Percentiles rank a stretch among this genome's conserved stretches.
Evolutionary conservation across 1,140 invertebrate species (phyloP).

Genomic region (Cydia amplana): DNA sequence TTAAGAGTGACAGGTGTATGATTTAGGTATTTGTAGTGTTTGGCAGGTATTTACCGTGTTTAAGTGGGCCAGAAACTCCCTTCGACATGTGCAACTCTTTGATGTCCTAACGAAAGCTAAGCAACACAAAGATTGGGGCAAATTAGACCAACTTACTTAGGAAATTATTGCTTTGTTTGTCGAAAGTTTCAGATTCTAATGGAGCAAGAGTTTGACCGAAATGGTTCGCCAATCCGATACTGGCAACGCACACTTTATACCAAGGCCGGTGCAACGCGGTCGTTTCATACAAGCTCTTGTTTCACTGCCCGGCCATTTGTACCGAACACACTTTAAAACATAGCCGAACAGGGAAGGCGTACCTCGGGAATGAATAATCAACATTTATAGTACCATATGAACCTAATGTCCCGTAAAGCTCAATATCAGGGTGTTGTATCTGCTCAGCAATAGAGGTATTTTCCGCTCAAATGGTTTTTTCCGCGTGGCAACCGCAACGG

Average conservation of each 20-base stretch:
- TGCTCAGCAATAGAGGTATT: background rate
- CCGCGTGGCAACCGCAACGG: conserved; percentile 9
- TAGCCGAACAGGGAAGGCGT: background rate
- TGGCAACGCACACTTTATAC: background rate
- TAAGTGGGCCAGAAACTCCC: too few species aligned
- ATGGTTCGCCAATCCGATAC: background rate
- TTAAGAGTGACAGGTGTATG: conserved; percentile 12
- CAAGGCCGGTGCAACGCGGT: background rate
- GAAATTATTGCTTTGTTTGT: background rate
- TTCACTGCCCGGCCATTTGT: background rate
- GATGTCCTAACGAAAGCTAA: too few species aligned
- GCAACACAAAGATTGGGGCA: too few species aligned
- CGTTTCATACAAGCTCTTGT: background rate
- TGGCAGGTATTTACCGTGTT: background rate
- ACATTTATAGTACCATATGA: background rate
- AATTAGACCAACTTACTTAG: too few species aligned
- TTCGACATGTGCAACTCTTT: too few species aligned
- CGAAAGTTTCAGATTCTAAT: background rate
- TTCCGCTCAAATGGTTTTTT: background rate
- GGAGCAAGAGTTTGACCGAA: background rate
- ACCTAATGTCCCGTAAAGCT: background rate
- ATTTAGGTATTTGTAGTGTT: background rate
- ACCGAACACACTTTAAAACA: background rate
- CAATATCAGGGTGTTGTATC: background rate
- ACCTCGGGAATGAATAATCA: background rate